Evolutionary conservation across 2,113 vertebrate genomes (phyloP).

Genomic region (Symphodus melops): DNA sequence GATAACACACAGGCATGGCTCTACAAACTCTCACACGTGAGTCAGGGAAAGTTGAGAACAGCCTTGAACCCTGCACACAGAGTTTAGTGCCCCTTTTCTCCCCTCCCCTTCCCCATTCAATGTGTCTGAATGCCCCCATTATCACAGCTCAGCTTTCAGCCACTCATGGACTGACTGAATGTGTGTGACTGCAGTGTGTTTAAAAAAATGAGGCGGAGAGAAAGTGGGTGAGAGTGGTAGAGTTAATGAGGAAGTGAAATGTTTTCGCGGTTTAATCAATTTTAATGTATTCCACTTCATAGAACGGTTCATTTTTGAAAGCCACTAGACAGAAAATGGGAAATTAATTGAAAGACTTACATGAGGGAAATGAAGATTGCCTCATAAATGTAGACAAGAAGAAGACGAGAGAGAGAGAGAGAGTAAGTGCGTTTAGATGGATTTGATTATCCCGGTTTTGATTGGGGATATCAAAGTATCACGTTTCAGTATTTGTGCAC

Average conservation of each 20-base stretch:
- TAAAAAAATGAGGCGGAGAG: not conserved
- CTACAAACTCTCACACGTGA: constrained; percentile 40
- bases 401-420: not conserved
- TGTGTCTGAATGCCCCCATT: constrained; percentile 52
- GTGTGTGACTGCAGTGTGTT: not conserved
- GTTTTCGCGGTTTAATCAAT: not conserved
- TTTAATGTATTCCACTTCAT: constrained; percentile 1
- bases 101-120: constrained; percentile 46
- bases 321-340: not conserved
- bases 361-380: not conserved
- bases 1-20: constrained; percentile 11
- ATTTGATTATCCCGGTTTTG: no score
- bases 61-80: constrained; percentile 68
- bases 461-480: no score
- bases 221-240: not conserved
- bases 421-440: no score
- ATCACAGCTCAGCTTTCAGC: constrained; percentile 47
- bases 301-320: not conserved
- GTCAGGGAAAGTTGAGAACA: constrained; percentile 25
- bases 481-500: no score
- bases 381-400: not conserved
- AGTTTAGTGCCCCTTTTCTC: constrained; percentile 47
- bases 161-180: constrained; percentile 6
- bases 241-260: constrained; percentile 3
- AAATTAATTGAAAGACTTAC: constrained; percentile 3